Base-by-base conservation (phyloP, 2,113 vertebrate genomes). In the Pungitius pungitius region DNA sequence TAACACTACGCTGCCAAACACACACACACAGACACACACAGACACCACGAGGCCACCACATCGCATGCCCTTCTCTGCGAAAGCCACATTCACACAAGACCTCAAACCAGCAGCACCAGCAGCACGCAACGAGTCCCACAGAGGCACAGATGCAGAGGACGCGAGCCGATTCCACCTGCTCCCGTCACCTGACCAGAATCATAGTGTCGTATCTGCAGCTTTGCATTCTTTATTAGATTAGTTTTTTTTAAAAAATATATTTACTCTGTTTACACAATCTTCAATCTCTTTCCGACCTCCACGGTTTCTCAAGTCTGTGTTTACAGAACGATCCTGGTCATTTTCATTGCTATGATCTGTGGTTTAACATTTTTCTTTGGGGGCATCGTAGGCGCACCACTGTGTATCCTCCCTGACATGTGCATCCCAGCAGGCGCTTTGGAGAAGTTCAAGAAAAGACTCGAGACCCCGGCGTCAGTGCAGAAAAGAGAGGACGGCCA, bases 111-210 rank as follows among this genome's bases (percentile, higher is more conserved):
- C 67, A 78, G 87, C 51, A 78, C 64, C 64, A 35, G 33, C 33
- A 69, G 64, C 33, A 62, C 24, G 1, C 8, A 69, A 72, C 26
- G 71, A 26, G 74, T 59, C 47, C 77, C 67, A 83, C 35, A 65
- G 0, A 60, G 76, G 81, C 85, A 87, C 64, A 88, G 68, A 78
- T 83, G 78, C 84, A 83, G 59, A 74, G 51, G 63, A 77, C 62
- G 59, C 62, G 66, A 86, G 75, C 61, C 43, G 60, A 73, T 83
- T 89, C 80, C 91, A 91, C 88, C 87, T 90, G 91, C 90, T 89
- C 89, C 89, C 58, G 42, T 64, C 47, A 73, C 62, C 2, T 14
- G 14, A 58, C 20, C 11, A 71, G 47, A 77, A 60, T 77, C 64
- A 33, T 20, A n/a, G 57, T 59, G 49, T 69, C n/a, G 22, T 30